Base-by-base conservation (phyloP, 2,797 vertebrate genomes). In the Aldrovandia affinis region DNA sequence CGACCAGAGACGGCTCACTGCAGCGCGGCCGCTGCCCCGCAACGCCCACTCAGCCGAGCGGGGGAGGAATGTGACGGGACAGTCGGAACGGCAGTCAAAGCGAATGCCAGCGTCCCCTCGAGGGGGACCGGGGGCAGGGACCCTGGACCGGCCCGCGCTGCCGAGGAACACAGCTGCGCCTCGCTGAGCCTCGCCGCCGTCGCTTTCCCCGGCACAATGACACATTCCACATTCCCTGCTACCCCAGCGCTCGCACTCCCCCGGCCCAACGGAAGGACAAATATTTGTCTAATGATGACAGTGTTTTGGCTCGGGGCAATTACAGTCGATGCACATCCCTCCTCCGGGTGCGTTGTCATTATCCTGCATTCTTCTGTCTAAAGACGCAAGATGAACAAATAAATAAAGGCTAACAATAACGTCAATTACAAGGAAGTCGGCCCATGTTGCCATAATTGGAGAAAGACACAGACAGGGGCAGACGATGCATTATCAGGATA, bases 211-310 rank as follows among this genome's bases (percentile, higher is more conserved):
- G 1, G 77, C n/a, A 33, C 28, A 18, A 52, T 25, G 44, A 54
- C 77, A 54, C 47, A 79, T 52, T 54, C 79, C 75, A 20, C 44
- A 2, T 28, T 63, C 9, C n/a, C 55, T 44, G 39, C 54, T 4
- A 1, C 39, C 28, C 77, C 83, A 10, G 1, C 47, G 12, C 54
- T 61, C 82, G 70, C 54, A 30, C 70, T 59, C 82, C 82, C 36
- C 20, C 75, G 18, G 78, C 57, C 83, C 59, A 54, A 70, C 78
- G 33, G 59, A 84, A 84, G 78, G 78, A 84, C 83, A 84, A 84
- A 84, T 84, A 84, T 84, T 84, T 84, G 83, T 68, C 20, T 28
- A 78, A 84, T 84, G 83, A 84, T 84, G 83, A 84, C 83, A 80
- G 78, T 68, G 77, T 80, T 84, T 70, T 80, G 59, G 78, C 61